phyloP scores from a whole-genome alignment of 2,888 invertebrate genomes.

The Cinara cedri region DNA sequence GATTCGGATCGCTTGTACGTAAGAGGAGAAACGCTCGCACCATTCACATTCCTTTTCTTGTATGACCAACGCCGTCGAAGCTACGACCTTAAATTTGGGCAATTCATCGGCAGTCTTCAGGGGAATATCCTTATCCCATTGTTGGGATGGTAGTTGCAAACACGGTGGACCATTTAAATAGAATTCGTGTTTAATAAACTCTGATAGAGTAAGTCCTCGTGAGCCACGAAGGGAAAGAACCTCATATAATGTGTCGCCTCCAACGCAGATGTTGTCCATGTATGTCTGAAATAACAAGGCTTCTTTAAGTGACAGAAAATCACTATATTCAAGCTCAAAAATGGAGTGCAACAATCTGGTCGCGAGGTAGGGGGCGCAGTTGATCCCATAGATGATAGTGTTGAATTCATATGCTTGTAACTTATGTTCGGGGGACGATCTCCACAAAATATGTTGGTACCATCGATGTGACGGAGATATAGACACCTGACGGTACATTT shows the following conservation, averaged over 20 bases:
- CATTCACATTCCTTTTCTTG: not conserved
- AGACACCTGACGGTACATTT: slow-evolving; percentile 57
- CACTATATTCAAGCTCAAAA: slow-evolving; percentile 56
- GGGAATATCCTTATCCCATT: not conserved
- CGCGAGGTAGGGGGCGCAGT: slow-evolving; percentile 59
- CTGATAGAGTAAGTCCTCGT: not conserved
- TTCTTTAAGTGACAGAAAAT: slow-evolving; percentile 58
- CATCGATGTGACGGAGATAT: slow-evolving; percentile 56
- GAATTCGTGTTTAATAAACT: not conserved
- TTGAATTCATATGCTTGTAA: slow-evolving; percentile 58
- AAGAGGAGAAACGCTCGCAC: not conserved
- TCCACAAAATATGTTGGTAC: slow-evolving; percentile 60
- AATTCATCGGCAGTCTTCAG: not conserved
- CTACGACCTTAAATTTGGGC: not conserved
- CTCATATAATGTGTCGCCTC: slow-evolving; percentile 28
- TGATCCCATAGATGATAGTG: slow-evolving; percentile 60
- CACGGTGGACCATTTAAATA: not conserved
- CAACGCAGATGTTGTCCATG: slow-evolving; percentile 60
- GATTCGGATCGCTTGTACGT: not conserved
- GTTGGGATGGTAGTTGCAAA: not conserved
- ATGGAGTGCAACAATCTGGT: slow-evolving; percentile 59
- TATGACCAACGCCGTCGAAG: not conserved
- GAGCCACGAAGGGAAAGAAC: not conserved
- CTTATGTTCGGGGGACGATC: slow-evolving; percentile 50
- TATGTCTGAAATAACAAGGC: slow-evolving; percentile 59